Conservation (phyloP, 1,140 invertebrate species). For the Lamellibrachia luymesi region DNA sequence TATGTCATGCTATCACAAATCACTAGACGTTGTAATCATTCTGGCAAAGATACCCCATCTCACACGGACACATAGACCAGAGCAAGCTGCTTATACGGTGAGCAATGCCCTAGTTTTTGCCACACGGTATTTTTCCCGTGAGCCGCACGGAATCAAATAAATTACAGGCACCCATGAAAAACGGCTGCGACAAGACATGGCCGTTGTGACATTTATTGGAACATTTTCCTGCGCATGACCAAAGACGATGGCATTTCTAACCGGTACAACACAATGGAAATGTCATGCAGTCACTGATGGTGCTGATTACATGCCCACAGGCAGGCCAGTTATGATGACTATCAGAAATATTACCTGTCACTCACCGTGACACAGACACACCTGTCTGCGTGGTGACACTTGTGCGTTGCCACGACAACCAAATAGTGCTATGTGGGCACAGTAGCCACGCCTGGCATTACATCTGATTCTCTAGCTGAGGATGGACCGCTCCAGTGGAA, state of each 20-base stretch:
- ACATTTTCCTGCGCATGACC: not conserved
- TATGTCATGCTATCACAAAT: not conserved
- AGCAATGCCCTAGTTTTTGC: not conserved
- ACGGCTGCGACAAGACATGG: not conserved
- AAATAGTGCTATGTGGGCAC: not conserved
- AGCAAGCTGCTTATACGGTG: not conserved
- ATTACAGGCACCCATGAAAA: not conserved
- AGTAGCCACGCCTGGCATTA: not conserved
- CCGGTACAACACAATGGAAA: not conserved
- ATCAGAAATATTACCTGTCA: not conserved
- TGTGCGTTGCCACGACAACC: not conserved
- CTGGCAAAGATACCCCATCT: not conserved
- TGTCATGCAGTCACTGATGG: not conserved
- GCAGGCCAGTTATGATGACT: not conserved
- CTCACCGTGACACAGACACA: not conserved
- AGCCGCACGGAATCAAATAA: not conserved
- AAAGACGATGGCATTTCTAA: not conserved
- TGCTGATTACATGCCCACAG: not conserved
- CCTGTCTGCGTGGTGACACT: not conserved
- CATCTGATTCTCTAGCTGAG: not conserved
- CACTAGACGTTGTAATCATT: not conserved
- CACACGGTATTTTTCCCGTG: not conserved
- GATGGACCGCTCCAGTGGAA: not conserved
- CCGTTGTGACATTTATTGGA: not conserved
- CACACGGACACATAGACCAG: too few species aligned